Evolutionary conservation across 2,888 invertebrate species (phyloP).

Genomic region (Timema cristinae): DNA sequence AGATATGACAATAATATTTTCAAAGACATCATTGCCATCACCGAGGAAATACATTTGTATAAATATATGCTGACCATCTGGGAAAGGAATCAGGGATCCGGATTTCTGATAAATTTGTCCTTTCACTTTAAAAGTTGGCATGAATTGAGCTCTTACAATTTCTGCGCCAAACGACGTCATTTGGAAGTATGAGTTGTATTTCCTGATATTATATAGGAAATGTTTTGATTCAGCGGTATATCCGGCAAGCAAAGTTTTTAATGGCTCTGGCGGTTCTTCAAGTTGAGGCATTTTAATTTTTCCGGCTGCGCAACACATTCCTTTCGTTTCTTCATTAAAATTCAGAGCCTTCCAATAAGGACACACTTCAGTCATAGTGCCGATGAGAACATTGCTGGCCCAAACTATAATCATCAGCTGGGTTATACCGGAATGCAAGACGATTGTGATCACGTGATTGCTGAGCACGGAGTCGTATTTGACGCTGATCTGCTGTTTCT

Average conservation of each 20-base stretch:
- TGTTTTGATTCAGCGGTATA: constrained; percentile 20
- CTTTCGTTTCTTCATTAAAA: no score
- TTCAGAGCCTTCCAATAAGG: constrained; percentile 20
- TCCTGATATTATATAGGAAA: constrained; percentile 16
- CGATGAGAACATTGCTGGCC: constrained; percentile 18
- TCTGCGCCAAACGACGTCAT: neutral
- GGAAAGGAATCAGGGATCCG: constrained; percentile 17
- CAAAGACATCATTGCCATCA: constrained; percentile 16
- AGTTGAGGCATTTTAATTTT: no score
- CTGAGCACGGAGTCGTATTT: constrained; percentile 25
- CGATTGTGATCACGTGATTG: constrained; percentile 23
- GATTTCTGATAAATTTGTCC: neutral
- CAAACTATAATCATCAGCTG: constrained; percentile 25
- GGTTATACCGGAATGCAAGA: constrained; percentile 29
- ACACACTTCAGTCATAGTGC: constrained; percentile 17
- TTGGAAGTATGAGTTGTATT: neutral
- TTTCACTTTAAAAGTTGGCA: constrained; percentile 2
- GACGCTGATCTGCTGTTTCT: constrained; percentile 29
- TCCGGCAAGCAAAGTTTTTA: constrained; percentile 24
- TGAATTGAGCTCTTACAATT: constrained; percentile 10
- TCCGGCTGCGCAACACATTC: no score
- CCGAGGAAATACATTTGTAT: constrained; percentile 20
- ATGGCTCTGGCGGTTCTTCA: constrained; percentile 27
- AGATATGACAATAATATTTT: no score
- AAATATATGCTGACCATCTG: constrained; percentile 12